These are phyloP conservation scores for Drosophila conformis DNA, from an alignment of 2,888 invertebrate species.

Conservation along the genomic window DNA sequence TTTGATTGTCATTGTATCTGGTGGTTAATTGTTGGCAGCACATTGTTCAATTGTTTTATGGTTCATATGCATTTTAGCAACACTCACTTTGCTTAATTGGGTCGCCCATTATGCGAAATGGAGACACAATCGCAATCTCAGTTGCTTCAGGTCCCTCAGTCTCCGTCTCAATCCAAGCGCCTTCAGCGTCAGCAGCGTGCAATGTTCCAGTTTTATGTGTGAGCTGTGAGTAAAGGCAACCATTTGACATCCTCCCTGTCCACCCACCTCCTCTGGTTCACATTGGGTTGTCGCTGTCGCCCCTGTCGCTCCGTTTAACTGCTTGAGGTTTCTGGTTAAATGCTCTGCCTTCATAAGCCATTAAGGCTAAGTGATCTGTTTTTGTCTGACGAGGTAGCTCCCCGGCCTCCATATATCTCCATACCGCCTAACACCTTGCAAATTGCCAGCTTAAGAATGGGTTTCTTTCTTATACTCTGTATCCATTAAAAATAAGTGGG, in stretches of 20 bases:
- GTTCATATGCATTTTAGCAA: conserved; percentile 75
- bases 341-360: conserved; percentile 81
- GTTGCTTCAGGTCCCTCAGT: neutral
- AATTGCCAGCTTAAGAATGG: conserved; percentile 59
- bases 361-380: conserved; percentile 84
- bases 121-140: conserved; percentile 35
- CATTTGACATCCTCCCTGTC: conserved; percentile 68
- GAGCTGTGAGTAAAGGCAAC: conserved; percentile 65
- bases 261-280: conserved; percentile 3
- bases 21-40: conserved; percentile 67
- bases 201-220: conserved; percentile 67
- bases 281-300: conserved; percentile 28
- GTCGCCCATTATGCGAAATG: conserved; percentile 80
- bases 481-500: neutral
- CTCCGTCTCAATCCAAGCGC: conserved; percentile 16
- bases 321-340: conserved; percentile 82
- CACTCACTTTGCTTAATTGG: conserved; percentile 83
- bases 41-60: conserved; percentile 80
- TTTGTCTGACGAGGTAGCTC: conserved; percentile 62
- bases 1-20: conserved; percentile 39
- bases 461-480: conserved; percentile 13
- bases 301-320: conserved; percentile 63
- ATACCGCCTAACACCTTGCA: conserved; percentile 65
- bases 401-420: neutral
- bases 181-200: conserved; percentile 49